Percentiles rank a stretch among this genome's conserved stretches.
Evolutionary conservation across 2,888 invertebrate species (phyloP).

Genomic region (Anthrax anthrax): DNA sequence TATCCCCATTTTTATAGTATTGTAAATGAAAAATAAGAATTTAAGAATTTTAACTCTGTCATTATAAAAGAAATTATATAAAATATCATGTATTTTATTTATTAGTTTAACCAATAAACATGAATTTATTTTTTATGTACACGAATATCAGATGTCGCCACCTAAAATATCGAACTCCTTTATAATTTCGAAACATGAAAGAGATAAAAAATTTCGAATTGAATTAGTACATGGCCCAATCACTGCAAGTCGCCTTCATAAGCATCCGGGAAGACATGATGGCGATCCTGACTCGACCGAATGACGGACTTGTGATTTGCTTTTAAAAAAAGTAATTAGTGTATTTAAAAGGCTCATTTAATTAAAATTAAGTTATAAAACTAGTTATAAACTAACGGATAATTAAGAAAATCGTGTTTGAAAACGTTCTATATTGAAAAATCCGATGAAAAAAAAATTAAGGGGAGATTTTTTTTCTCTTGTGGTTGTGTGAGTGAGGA

Average conservation of each 20-base stretch:
- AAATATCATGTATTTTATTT: too few relatives aligned
- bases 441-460: not conserved
- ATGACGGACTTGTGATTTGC: constrained; percentile 16
- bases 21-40: too few relatives aligned
- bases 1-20: too few relatives aligned
- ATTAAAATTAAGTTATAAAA: constrained; percentile 3
- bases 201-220: too few relatives aligned
- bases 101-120: too few relatives aligned
- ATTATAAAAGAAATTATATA: too few relatives aligned
- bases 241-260: not conserved
- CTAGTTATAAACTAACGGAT: not conserved
- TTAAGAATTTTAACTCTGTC: too few relatives aligned
- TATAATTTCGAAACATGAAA: too few relatives aligned
- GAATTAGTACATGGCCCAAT: too few relatives aligned
- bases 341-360: constrained; percentile 1
- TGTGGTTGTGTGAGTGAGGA: constrained; percentile 4
- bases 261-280: constrained; percentile 43
- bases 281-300: constrained; percentile 40
- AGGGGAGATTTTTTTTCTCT: not conserved
- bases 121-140: too few relatives aligned
- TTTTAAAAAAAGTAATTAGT: constrained; percentile 6
- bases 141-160: too few relatives aligned
- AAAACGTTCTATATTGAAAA: not conserved
- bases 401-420: not conserved
- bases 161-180: too few relatives aligned